phyloP scores from a whole-genome alignment of 2,888 invertebrate species.

The Shargacucullia verbasci region DNA sequence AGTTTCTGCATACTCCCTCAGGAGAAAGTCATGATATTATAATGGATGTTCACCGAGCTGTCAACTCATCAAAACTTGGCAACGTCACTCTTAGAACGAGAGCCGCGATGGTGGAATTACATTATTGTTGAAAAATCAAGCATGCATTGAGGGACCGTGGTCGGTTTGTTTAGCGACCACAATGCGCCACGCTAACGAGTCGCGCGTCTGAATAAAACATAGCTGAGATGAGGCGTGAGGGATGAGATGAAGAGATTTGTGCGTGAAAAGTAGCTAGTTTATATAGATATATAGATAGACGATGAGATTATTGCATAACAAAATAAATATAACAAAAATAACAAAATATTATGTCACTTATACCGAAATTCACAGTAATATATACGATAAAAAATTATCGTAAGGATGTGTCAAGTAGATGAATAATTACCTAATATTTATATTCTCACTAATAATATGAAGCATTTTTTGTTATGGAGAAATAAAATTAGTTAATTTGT shows the following conservation, averaged over 20 bases:
- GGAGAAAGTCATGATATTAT: conserved; percentile 12
- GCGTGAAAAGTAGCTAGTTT: background rate
- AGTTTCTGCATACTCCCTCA: background rate
- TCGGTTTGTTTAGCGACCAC: conserved; percentile 85
- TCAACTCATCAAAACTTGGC: conserved; percentile 48
- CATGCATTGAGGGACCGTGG: conserved; percentile 72
- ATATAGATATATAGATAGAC: no score
- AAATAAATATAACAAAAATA: no score
- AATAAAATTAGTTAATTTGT: no score
- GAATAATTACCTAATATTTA: no score
- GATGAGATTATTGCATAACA: no score
- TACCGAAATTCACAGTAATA: no score
- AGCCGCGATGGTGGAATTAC: conserved; percentile 41
- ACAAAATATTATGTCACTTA: no score
- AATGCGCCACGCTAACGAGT: conserved; percentile 86
- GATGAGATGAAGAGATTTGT: conserved; percentile 59
- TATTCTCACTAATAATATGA: no score
- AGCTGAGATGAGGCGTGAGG: conserved; percentile 57
- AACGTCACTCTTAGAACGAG: conserved; percentile 24
- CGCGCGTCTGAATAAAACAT: conserved; percentile 87
- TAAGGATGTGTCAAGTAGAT: no score
- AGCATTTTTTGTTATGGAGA: no score
- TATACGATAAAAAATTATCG: no score
- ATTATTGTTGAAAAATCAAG: conserved; percentile 72
- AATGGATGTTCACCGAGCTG: conserved; percentile 13